These are phyloP conservation scores for Eupeodes corollae DNA, from an alignment of 1,140 invertebrate species.

Conservation along the genomic window DNA sequence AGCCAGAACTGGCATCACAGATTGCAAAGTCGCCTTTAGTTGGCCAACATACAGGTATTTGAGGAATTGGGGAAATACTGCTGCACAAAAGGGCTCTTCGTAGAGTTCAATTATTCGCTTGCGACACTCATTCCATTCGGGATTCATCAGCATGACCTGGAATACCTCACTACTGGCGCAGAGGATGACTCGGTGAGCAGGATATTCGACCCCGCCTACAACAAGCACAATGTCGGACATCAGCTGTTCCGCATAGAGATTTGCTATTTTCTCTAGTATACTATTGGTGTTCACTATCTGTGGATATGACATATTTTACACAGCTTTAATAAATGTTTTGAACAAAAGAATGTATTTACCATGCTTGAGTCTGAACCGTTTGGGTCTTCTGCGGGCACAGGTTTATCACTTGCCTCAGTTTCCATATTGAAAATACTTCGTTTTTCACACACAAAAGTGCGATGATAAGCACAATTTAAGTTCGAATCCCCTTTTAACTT, in stretches of 20 bases:
- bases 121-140: constrained; percentile 82
- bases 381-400: neutral
- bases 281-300: constrained; percentile 71
- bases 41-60: constrained; percentile 89
- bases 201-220: constrained; percentile 68
- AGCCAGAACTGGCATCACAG: constrained; percentile 74
- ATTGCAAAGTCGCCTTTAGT: constrained; percentile 69
- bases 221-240: constrained; percentile 79
- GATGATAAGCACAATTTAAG: too few species aligned
- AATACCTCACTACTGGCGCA: constrained; percentile 94
- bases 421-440: neutral
- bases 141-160: constrained; percentile 91
- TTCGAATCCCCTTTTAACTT: too few species aligned
- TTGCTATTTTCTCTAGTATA: constrained; percentile 69
- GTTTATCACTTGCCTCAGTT: neutral
- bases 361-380: constrained; percentile 10
- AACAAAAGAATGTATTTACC: constrained; percentile 8
- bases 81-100: constrained; percentile 72
- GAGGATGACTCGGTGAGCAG: constrained; percentile 81
- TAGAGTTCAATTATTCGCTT: constrained; percentile 71
- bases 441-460: neutral
- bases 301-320: too few species aligned
- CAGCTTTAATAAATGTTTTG: too few species aligned
- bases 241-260: constrained; percentile 66
- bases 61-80: constrained; percentile 80